Evolutionary conservation across 2,888 invertebrate species (phyloP), one percentile per base, ranked within the genome.

Genomic region (Onchidella celtica): DNA sequence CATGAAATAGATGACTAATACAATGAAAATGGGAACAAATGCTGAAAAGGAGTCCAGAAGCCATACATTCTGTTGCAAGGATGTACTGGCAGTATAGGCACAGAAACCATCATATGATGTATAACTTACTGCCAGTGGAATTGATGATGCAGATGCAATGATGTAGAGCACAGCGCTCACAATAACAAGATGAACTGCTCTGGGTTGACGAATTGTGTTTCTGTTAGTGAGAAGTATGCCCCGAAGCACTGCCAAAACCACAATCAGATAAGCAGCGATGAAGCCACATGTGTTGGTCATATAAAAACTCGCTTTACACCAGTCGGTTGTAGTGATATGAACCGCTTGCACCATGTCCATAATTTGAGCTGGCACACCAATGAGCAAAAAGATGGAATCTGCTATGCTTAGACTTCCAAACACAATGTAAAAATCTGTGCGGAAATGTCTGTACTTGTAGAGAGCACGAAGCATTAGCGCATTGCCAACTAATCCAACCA

Each of bases 401-500:
- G 88, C 87, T 9, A 88, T 63, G 0, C 89, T 89, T 61, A 90
- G 74, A 3, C 88, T 88, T n/a, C 88, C 89, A 36, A 89, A 86
- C 32, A 89, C 85, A 17, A 88, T 87, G 75, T 89, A 89, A 78
- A 89, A 86, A 36, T 88, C 87, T 14, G 87, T 86, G n/a, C 89
- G 84, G 57, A 89, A 85, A 21, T 84, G 81, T 29, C 78, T 68
- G 77, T 87, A 87, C 40, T 85, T 86, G 34, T 88, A 73, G 40
- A 90, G 83, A 1, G 89, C 86, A 0, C 89, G 87, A 6, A 91
- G 81, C 70, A 89, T 87, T n/a, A 91, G 87, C 17, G 82, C 27
- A 82, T 91, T 91, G 17, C 89, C 91, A 3, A 88, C 74, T 14
- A 90, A 75, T 11, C 91, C 89, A 0, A 90, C 88, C 29, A 91